Evolutionary conservation across 2,888 invertebrate species (phyloP).

Genomic region (Amiota minor): DNA sequence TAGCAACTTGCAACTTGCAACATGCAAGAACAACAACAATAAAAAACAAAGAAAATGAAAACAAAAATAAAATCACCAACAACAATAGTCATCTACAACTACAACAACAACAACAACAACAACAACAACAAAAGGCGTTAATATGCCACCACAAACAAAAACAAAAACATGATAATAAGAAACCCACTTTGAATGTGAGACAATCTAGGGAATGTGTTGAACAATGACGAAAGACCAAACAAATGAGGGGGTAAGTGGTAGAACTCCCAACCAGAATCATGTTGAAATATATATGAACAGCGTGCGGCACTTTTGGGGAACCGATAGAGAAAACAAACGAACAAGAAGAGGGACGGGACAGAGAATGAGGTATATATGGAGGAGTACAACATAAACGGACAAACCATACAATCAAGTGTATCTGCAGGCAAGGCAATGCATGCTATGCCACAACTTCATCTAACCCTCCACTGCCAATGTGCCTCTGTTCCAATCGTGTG

Average conservation of each 20-base stretch:
- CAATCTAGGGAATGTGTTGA: conserved; percentile 22
- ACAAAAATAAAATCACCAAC: conserved; percentile 8
- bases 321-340: not conserved
- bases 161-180: conserved; percentile 35
- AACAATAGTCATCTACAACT: conserved; percentile 21
- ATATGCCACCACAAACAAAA: conserved; percentile 24
- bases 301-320: conserved; percentile 4
- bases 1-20: not conserved
- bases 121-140: conserved; percentile 21
- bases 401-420: conserved; percentile 46
- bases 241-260: not conserved
- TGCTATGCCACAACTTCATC: conserved; percentile 18
- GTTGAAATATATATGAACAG: conserved; percentile 22
- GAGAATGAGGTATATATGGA: not conserved
- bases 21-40: not conserved
- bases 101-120: conserved; percentile 18
- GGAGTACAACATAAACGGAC: conserved; percentile 7
- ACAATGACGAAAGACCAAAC: not conserved
- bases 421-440: conserved; percentile 28
- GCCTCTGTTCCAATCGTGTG: not conserved
- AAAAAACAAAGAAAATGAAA: not conserved
- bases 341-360: conserved; percentile 12
- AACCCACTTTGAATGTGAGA: conserved; percentile 13
- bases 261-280: not conserved
- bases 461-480: conserved; percentile 4